Percentiles rank a stretch among this genome's conserved stretches.
phyloP scores from a whole-genome alignment of 2,888 invertebrate species.

The Empis livida region DNA sequence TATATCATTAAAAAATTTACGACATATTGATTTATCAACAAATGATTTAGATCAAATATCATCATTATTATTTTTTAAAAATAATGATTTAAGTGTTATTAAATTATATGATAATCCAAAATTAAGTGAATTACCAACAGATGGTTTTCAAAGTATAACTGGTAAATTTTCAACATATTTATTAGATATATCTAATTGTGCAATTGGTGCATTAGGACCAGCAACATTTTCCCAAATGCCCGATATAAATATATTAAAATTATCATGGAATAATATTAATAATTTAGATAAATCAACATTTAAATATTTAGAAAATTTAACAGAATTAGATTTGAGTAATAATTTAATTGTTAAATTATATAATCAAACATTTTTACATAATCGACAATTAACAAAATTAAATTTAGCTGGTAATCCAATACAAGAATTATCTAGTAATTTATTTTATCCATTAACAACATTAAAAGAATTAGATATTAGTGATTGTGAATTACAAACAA shows the following conservation, averaged over 20 bases:
- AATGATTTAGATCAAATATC: conserved; percentile 56
- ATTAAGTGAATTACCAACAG: conserved; percentile 50
- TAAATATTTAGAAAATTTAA: conserved; percentile 43
- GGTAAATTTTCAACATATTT: conserved; percentile 50
- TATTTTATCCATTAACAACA: conserved; percentile 49
- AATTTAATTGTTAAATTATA: conserved; percentile 52
- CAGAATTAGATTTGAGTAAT: conserved; percentile 57
- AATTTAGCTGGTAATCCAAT: conserved; percentile 62
- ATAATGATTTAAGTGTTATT: conserved; percentile 54
- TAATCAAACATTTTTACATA: conserved; percentile 50
- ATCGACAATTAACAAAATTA: conserved; percentile 46
- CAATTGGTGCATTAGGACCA: conserved; percentile 46
- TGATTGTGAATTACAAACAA: conserved; percentile 48
- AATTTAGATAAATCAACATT: conserved; percentile 44
- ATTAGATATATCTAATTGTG: conserved; percentile 63
- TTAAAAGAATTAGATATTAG: conserved; percentile 54
- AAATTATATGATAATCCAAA: conserved; percentile 57
- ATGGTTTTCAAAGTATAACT: conserved; percentile 50
- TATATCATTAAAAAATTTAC: conserved; percentile 48
- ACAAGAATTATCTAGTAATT: conserved; percentile 48
- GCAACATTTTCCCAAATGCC: conserved; percentile 60
- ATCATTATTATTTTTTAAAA: conserved; percentile 53
- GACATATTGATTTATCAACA: conserved; percentile 58
- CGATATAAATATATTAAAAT: conserved; percentile 49
- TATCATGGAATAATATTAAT: conserved; percentile 53